These are phyloP conservation scores for Plemyria rubiginata DNA, from an alignment of 2,888 invertebrate species.

Conservation along the genomic window DNA sequence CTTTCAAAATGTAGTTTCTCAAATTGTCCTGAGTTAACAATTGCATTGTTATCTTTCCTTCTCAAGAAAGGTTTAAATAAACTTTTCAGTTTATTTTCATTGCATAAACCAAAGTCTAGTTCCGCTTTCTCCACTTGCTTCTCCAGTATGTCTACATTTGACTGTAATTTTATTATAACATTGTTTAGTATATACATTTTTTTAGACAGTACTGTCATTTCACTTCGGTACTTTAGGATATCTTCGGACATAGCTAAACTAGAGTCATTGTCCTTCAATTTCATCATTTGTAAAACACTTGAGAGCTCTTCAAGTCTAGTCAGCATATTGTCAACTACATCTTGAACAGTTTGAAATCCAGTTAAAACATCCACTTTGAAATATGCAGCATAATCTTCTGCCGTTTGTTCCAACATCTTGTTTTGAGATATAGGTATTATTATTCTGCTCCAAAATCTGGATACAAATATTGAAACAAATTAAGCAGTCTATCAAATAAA, in stretches of 20 bases:
- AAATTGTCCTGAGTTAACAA: slow-evolving; percentile 38
- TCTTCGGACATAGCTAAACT: slow-evolving; percentile 78
- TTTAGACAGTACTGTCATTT: slow-evolving; percentile 80
- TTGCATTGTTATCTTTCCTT: slow-evolving; percentile 56
- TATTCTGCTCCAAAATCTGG: slow-evolving; percentile 70
- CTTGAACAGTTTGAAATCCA: slow-evolving; percentile 85
- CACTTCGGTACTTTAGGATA: slow-evolving; percentile 78
- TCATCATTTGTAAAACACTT: slow-evolving; percentile 85
- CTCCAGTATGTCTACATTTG: slow-evolving; percentile 84
- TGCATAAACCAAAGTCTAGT: slow-evolving; percentile 81
- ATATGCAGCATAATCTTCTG: slow-evolving; percentile 83
- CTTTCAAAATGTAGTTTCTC: slow-evolving; percentile 54
- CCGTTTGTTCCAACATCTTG: slow-evolving; percentile 80
- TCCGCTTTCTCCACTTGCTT: slow-evolving; percentile 86
- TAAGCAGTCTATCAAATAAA: slow-evolving; percentile 64
- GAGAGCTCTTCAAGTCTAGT: slow-evolving; percentile 87
- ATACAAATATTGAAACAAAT: slow-evolving; percentile 73
- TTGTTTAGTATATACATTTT: slow-evolving; percentile 83
- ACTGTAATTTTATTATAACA: slow-evolving; percentile 79
- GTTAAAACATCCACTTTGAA: slow-evolving; percentile 81
- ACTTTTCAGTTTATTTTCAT: slow-evolving; percentile 84
- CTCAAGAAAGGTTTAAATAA: slow-evolving; percentile 86
- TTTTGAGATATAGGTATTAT: slow-evolving; percentile 17
- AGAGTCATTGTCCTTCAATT: slow-evolving; percentile 76
- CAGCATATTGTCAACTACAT: slow-evolving; percentile 87